phyloP scores from a whole-genome alignment of 2,113 vertebrate species.

The Odocoileus virginianus region DNA sequence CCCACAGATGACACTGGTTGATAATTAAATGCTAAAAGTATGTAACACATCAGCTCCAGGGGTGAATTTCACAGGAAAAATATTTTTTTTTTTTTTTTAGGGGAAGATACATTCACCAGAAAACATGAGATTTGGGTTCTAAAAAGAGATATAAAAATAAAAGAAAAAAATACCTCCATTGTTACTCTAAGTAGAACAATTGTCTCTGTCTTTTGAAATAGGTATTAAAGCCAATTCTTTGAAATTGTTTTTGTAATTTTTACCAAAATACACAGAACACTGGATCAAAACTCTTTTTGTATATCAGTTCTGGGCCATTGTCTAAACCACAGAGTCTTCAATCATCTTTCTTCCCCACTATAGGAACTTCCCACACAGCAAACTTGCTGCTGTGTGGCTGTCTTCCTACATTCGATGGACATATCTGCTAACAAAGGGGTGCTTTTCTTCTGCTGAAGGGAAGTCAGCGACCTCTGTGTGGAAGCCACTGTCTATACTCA shows the following conservation, averaged over 20 bases:
- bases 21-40: background rate
- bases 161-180: background rate
- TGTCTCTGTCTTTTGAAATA: background rate
- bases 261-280: background rate
- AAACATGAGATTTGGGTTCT: background rate
- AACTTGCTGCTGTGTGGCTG: background rate
- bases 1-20: background rate
- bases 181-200: background rate
- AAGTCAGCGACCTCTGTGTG: background rate
- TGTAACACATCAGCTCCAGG: background rate
- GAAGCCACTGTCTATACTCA: background rate
- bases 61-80: constrained; percentile 10
- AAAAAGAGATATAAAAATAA: background rate
- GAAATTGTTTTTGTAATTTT: background rate
- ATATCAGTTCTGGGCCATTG: background rate
- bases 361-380: background rate
- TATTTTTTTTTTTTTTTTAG: background rate
- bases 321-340: background rate
- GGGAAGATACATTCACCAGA: background rate
- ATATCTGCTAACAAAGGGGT: background rate
- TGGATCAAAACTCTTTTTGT: background rate
- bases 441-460: background rate
- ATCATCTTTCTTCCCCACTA: background rate
- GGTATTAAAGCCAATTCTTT: background rate
- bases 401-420: background rate